Conservation (phyloP, 2,888 invertebrate genomes). For the Cosmia trapezina region DNA sequence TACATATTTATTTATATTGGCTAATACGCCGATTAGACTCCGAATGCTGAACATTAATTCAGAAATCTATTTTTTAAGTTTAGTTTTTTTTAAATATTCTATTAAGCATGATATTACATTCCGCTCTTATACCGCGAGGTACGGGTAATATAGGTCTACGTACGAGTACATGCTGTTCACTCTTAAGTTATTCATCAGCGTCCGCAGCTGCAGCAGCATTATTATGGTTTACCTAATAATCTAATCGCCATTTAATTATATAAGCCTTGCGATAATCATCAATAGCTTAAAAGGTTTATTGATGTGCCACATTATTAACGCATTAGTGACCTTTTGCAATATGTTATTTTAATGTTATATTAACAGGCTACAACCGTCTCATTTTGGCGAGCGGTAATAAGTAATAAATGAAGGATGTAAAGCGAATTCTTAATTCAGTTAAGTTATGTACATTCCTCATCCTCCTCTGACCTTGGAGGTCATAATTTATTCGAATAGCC, state of each 20-base stretch:
- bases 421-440: slow-evolving; percentile 3
- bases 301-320: slow-evolving; percentile 41
- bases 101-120: too few relatives aligned
- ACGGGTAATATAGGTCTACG: neutral
- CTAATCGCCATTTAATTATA: slow-evolving; percentile 21
- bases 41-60: too few relatives aligned
- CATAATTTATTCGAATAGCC: slow-evolving; percentile 26
- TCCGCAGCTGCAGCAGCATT: neutral
- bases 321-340: slow-evolving; percentile 42
- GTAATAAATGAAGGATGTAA: slow-evolving; percentile 23
- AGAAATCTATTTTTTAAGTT: too few relatives aligned
- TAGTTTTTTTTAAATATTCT: too few relatives aligned
- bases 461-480: slow-evolving; percentile 66
- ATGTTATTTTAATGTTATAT: slow-evolving; percentile 14
- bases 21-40: too few relatives aligned
- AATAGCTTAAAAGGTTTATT: slow-evolving; percentile 5
- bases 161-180: neutral
- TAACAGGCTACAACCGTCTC: neutral
- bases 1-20: too few relatives aligned
- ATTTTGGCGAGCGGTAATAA: neutral
- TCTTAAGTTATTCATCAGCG: neutral
- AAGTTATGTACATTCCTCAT: slow-evolving; percentile 62
- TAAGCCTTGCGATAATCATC: slow-evolving; percentile 2
- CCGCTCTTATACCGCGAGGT: too few relatives aligned
- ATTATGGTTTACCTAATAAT: neutral